phyloP scores from a whole-genome alignment of 2,888 invertebrate genomes.

The Syritta pipiens region DNA sequence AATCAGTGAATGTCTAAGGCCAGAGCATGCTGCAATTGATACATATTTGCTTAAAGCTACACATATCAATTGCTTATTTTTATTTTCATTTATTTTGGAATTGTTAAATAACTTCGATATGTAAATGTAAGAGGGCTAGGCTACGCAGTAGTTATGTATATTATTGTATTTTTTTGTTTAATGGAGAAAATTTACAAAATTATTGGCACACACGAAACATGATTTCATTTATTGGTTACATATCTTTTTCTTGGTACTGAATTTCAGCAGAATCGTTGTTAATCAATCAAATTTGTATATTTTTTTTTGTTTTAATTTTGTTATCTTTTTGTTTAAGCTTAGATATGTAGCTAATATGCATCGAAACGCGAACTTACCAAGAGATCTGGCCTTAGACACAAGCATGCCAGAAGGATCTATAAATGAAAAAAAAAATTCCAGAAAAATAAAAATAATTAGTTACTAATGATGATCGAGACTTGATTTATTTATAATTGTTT shows the following conservation, averaged over 20 bases:
- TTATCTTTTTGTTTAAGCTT: constrained; percentile 63
- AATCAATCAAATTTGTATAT: constrained; percentile 54
- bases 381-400: constrained; percentile 88
- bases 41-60: constrained; percentile 47
- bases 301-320: constrained; percentile 34
- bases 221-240: constrained; percentile 36
- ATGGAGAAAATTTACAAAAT: constrained; percentile 29
- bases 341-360: constrained; percentile 71
- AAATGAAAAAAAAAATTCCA: constrained; percentile 82
- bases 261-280: constrained; percentile 27
- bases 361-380: constrained; percentile 83
- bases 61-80: constrained; percentile 58
- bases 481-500: constrained; percentile 28
- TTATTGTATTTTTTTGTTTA: constrained; percentile 12
- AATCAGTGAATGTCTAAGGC: constrained; percentile 62
- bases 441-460: constrained; percentile 74
- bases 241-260: constrained; percentile 19
- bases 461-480: constrained; percentile 47
- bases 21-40: constrained; percentile 68
- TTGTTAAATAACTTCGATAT: constrained; percentile 58
- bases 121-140: constrained; percentile 37
- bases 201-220: constrained; percentile 58
- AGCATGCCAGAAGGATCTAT: constrained; percentile 88
- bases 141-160: constrained; percentile 38
- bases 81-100: too few relatives aligned